These are phyloP conservation scores for Iguana delicatissima DNA, from an alignment of 2,797 vertebrate species.

Conservation along the genomic window DNA sequence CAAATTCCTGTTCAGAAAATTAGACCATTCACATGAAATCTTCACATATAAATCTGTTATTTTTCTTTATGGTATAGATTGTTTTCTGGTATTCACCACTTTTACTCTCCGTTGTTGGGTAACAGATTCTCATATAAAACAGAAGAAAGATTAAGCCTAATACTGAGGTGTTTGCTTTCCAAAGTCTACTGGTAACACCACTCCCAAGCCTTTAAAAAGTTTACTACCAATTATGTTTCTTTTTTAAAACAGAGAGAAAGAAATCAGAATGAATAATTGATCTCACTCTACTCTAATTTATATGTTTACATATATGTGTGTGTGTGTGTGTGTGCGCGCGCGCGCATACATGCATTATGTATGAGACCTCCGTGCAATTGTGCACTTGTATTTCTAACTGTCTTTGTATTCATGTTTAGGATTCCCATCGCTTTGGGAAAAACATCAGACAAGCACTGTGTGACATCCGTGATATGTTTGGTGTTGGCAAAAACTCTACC, in stretches of 20 bases:
- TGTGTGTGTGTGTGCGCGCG: too few relatives aligned
- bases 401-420: constrained; percentile 77
- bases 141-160: too few relatives aligned
- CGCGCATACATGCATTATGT: background rate
- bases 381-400: background rate
- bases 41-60: too few relatives aligned
- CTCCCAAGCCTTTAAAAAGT: too few relatives aligned
- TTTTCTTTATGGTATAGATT: too few relatives aligned
- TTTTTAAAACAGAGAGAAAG: background rate
- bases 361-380: background rate
- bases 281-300: background rate
- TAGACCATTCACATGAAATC: too few relatives aligned
- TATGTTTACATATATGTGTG: background rate
- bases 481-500: constrained; percentile 78
- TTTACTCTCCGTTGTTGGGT: too few relatives aligned
- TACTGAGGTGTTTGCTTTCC: background rate
- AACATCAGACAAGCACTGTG: constrained; percentile 89
- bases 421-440: constrained; percentile 93
- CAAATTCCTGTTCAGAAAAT: too few relatives aligned
- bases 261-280: background rate
- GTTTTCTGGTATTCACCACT: too few relatives aligned
- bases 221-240: background rate
- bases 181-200: background rate
- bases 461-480: constrained; percentile 88
- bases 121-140: too few relatives aligned